Conservation (phyloP, 1,140 invertebrate genomes). For the Meloidogyne hapla region DNA sequence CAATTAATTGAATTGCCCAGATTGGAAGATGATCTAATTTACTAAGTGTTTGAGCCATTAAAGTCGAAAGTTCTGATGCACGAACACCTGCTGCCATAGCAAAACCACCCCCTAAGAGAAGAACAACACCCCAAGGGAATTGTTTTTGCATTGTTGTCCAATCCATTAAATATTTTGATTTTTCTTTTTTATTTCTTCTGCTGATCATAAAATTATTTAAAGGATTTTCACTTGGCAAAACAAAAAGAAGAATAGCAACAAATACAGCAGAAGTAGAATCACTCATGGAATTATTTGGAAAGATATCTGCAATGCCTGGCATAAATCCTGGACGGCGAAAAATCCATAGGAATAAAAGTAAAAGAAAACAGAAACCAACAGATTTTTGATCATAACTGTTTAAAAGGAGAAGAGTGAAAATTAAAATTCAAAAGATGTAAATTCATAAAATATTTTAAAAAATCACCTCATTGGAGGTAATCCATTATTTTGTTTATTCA, state of each 20-base stretch:
- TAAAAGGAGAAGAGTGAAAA: not conserved
- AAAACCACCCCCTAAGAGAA: constrained; percentile 57
- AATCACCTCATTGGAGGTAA: constrained; percentile 25
- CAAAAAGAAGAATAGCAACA: constrained; percentile 66
- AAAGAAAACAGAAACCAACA: constrained; percentile 76
- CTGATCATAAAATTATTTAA: not conserved
- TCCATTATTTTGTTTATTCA: constrained; percentile 4
- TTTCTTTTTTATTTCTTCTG: constrained; percentile 18
- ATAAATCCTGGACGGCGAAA: constrained; percentile 81
- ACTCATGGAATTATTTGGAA: constrained; percentile 58
- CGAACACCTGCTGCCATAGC: constrained; percentile 51
- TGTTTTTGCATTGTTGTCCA: constrained; percentile 51
- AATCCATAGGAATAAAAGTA: constrained; percentile 81
- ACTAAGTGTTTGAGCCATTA: constrained; percentile 35
- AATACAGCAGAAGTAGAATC: constrained; percentile 66
- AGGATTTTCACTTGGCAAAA: constrained; percentile 58
- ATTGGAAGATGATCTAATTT: constrained; percentile 35
- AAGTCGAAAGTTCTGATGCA: constrained; percentile 33
- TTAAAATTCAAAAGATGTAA: too few relatives aligned
- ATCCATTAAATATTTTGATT: constrained; percentile 43
- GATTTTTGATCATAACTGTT: constrained; percentile 73
- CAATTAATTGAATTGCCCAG: constrained; percentile 22
- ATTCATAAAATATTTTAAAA: not conserved
- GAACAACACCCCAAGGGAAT: constrained; percentile 51
- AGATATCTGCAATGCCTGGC: constrained; percentile 71